Evolutionary conservation across 2,888 invertebrate species (phyloP), one percentile per base, ranked within the genome.

Genomic region (Drosophila sordidula): DNA sequence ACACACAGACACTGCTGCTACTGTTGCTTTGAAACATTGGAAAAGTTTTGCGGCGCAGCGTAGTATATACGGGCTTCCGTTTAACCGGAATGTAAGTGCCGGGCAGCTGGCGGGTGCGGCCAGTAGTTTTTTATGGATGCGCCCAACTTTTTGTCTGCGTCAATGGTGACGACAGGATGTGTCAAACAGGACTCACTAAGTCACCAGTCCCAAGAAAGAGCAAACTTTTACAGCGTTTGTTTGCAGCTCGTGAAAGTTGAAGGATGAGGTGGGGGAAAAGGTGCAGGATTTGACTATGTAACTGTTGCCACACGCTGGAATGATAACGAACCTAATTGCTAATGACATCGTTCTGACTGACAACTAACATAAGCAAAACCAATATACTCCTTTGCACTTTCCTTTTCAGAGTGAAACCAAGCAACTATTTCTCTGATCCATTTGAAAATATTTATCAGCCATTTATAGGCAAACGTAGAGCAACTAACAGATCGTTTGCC

Each of bases 121-220:
- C 22, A 56, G 18, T 38, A 49, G 22, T 50, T 66, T 73, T 65
- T 64, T 56, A 66, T 61, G 32, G 47, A 58, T 49, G 44, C 38
- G 22, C 34, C 14, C 49, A 77, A 80, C 52, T 78, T 70, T 77
- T 44, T 32, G 57, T 52, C 57, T 38, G 54, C 58, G 12, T 34
- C 78, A 59, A 38, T 57, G 65, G 59, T 42, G 83, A 41, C 61
- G 75, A 81, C 82, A 80, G 80, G 85, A 85, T 70, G 71, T 80
- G 86, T 81, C 82, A 71, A 81, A 68, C 75, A 59, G 73, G 73
- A 65, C 72, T 64, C 54, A 45, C 36, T 51, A 55, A 61, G 14
- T 51, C 50, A 57, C 38, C 45, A 34, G 47, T n/a, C 58, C 25
- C 18, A 18, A 14, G 44, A 9, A 39, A 39, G 16, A 26, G 26